These are phyloP conservation scores for Campoletis sonorensis DNA, from an alignment of 1,140 invertebrate species.

Conservation along the genomic window DNA sequence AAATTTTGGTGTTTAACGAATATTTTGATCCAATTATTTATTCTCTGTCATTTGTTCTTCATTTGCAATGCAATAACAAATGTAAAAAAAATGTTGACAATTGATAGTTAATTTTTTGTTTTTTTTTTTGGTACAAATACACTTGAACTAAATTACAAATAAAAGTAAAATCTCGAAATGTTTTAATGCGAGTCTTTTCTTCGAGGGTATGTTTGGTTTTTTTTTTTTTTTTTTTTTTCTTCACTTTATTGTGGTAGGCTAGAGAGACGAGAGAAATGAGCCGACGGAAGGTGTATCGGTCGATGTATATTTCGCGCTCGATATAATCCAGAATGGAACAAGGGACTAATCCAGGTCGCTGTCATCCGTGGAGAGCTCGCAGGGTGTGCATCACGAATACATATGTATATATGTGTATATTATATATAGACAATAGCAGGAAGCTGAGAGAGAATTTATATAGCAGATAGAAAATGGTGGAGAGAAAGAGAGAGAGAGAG, in stretches of 20 bases:
- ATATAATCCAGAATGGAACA: constrained; percentile 76
- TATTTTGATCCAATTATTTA: no score
- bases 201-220: background rate
- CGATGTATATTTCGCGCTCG: constrained; percentile 73
- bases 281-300: constrained; percentile 56
- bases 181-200: background rate
- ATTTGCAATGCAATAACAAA: background rate
- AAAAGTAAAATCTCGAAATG: background rate
- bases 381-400: constrained; percentile 35
- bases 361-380: constrained; percentile 59
- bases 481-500: no score
- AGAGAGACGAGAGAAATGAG: background rate
- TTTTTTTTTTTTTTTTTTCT: background rate
- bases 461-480: no score
- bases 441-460: background rate
- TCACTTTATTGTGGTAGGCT: background rate
- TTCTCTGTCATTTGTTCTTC: no score
- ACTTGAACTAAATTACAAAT: no score
- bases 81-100: background rate
- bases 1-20: no score
- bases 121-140: no score
- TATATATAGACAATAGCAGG: constrained; percentile 23
- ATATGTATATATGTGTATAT: background rate
- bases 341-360: constrained; percentile 73
- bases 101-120: no score